Evolutionary conservation across 2,888 invertebrate genomes (phyloP).

Genomic region (Aethes cnicana): DNA sequence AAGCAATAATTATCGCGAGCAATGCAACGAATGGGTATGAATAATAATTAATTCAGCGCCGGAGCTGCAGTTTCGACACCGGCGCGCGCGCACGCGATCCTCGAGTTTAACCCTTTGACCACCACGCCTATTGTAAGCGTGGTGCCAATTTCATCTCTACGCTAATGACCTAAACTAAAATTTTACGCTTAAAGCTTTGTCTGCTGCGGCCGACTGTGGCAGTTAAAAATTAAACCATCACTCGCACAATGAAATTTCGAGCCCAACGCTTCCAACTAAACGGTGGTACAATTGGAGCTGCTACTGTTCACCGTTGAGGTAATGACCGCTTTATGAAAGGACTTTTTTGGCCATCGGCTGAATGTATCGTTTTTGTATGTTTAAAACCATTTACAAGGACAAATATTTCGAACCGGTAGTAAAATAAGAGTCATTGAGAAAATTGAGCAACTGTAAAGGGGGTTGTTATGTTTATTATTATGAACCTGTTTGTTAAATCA

Average conservation of each 20-base stretch:
- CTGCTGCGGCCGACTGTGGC: too few species aligned
- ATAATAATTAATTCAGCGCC: conserved; percentile 22
- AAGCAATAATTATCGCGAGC: conserved; percentile 14
- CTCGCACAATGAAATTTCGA: conserved; percentile 11
- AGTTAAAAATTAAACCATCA: conserved; percentile 2
- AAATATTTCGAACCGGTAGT: too few species aligned
- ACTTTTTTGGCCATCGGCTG: neutral
- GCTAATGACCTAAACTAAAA: too few species aligned
- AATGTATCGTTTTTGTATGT: conserved; percentile 1
- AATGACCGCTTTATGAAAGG: conserved; percentile 17
- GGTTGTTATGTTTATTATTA: too few species aligned
- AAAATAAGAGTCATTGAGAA: too few species aligned
- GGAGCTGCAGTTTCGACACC: conserved; percentile 20
- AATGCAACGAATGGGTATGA: conserved; percentile 15
- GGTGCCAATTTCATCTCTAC: too few species aligned
- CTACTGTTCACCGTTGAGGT: conserved; percentile 18
- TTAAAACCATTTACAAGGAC: neutral
- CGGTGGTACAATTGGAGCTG: conserved; percentile 4
- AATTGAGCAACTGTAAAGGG: too few species aligned
- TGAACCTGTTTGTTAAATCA: too few species aligned
- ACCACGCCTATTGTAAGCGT: too few species aligned
- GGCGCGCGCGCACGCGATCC: conserved; percentile 48
- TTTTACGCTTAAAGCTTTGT: too few species aligned
- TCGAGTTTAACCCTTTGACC: conserved; percentile 42
- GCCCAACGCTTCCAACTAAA: conserved; percentile 2